A percentile compares a stretch with the other conserved stretches of the same genome.
Evolutionary conservation across 2,888 invertebrate genomes (phyloP).

Genomic region (Idaea straminata): DNA sequence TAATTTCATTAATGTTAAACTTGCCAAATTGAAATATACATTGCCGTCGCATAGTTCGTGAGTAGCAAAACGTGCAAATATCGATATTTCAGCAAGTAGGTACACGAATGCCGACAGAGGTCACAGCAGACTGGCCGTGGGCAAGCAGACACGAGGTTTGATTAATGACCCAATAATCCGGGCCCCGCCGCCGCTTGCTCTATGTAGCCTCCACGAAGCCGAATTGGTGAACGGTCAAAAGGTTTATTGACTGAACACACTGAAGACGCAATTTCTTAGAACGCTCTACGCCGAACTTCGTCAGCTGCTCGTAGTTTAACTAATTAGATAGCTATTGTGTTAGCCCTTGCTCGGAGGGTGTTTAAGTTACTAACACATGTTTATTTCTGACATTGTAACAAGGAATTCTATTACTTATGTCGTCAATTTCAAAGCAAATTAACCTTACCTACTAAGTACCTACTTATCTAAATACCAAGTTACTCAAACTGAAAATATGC

Average conservation of each 20-base stretch:
- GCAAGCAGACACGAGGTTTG: slow-evolving; percentile 45
- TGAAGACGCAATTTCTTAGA: slow-evolving; percentile 44
- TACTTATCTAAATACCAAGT: neutral
- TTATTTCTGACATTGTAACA: neutral
- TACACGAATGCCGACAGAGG: slow-evolving; percentile 12
- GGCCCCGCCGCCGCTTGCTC: slow-evolving; percentile 56
- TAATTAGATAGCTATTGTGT: slow-evolving; percentile 1
- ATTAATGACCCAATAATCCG: slow-evolving; percentile 79
- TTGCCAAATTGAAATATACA: neutral
- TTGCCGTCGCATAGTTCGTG: neutral
- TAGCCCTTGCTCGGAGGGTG: neutral
- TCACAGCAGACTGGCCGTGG: slow-evolving; percentile 12
- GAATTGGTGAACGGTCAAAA: slow-evolving; percentile 79
- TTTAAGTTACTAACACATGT: neutral
- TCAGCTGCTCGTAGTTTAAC: slow-evolving; percentile 8
- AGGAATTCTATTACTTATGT: neutral
- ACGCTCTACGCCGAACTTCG: slow-evolving; percentile 6
- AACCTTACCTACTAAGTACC: neutral
- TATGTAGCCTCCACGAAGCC: slow-evolving; percentile 76
- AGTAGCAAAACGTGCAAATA: slow-evolving; percentile 2
- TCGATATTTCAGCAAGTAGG: slow-evolving; percentile 11
- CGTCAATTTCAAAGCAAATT: neutral
- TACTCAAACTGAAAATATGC: neutral
- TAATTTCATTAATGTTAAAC: no score
- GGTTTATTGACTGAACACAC: slow-evolving; percentile 73